Evolutionary conservation across 1,140 invertebrate genomes (phyloP), one percentile per base, ranked within the genome.

Genomic region (Drosophila lowei): DNA sequence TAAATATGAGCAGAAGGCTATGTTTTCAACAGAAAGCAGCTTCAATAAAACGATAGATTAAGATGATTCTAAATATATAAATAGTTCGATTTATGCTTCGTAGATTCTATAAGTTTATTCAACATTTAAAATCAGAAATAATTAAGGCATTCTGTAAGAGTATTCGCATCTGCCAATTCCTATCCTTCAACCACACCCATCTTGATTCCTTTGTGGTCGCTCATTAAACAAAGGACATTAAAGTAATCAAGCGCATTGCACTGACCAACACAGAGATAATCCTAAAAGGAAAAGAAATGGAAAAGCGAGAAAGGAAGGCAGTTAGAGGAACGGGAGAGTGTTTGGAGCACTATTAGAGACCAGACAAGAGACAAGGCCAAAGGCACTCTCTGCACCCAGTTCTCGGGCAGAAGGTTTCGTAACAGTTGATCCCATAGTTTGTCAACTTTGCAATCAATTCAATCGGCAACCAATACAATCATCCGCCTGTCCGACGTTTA

Each of bases 241-340:
- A 73, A 75, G 62, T 67, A 75, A 75, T 75, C 72, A 75, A 75
- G 72, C 72, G 43, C 28, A 50, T 43, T 75, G 72, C 62, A 18
- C 25, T 57, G 18, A 15, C 71, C 71, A 42, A 38, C 60, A 42
- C 18, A 23, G 43, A 44, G 23, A 53, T 64, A 85, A 85, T 80
- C 65, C 66, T 34, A 52, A 25, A 47, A 23, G 34, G 44, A 42
- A 41, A 23, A 34, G 44, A 42, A n/a, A 16, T n/a, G 21, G 28
- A 7, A 28, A 11, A 11, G 18, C 4, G 23, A 25, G 23, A 25
- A 5, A 25, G 30, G n/a, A 9, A 21, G 34, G 34, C 34, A 38
- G 11, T 13, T 38, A 13, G 30, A 11, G 9, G 9, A 34, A 11
- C 9, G 30, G 34, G 11, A 25, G 3, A 38, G 9, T 38, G 11